phyloP scores from a whole-genome alignment of 2,888 invertebrate species.

The Cantharis lateralis region DNA sequence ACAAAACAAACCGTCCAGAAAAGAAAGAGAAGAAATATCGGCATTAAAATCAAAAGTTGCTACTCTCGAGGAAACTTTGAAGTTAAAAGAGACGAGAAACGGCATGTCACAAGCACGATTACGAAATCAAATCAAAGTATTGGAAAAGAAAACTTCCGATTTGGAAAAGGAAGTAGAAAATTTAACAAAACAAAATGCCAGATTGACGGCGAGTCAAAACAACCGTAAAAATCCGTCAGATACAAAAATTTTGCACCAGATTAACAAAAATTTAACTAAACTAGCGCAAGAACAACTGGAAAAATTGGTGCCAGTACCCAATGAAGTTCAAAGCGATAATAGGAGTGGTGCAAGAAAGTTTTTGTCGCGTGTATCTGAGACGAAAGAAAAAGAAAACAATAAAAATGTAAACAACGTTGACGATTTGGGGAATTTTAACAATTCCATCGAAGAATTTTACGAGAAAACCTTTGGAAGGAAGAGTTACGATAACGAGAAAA shows the following conservation, averaged over 20 bases:
- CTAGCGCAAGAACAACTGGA: conserved; percentile 39
- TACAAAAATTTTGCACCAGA: conserved; percentile 75
- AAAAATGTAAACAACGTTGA: not conserved
- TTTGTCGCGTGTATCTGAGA: not conserved
- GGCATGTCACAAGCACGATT: conserved; percentile 73
- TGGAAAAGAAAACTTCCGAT: conserved; percentile 71
- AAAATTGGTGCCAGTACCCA: not conserved
- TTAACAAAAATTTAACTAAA: conserved; percentile 67
- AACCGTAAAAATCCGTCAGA: conserved; percentile 63
- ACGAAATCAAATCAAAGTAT: conserved; percentile 72
- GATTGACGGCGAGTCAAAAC: conserved; percentile 65
- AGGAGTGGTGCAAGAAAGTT: not conserved
- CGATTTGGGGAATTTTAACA: not conserved
- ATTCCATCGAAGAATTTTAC: conserved; percentile 5
- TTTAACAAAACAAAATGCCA: conserved; percentile 68
- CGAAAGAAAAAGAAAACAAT: not conserved
- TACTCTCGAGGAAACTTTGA: conserved; percentile 68
- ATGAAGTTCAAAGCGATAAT: not conserved
- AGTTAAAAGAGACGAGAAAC: conserved; percentile 74
- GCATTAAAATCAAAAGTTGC: conserved; percentile 68
- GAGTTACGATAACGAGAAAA: not conserved
- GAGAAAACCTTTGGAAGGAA: not conserved
- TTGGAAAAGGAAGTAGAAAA: conserved; percentile 70
- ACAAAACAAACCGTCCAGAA: conserved; percentile 67
- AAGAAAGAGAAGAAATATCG: conserved; percentile 72